Evolutionary conservation across 2,797 vertebrate genomes (phyloP).

Genomic region (Rhabdophis nuchalis): DNA sequence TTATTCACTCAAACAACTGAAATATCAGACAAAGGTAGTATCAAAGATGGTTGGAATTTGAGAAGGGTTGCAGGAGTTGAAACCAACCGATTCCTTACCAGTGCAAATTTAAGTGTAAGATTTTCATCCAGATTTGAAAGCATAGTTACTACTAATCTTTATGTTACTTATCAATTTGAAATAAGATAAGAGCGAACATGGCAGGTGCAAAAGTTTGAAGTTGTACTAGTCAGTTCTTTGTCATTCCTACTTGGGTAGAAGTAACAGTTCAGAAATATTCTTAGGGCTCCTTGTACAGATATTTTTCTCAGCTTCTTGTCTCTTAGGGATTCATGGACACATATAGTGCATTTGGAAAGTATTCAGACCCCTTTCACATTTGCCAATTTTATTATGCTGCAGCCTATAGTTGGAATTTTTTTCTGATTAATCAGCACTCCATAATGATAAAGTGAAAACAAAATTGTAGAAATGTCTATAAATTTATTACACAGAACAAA

Average conservation of each 20-base stretch:
- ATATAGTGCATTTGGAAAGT: background rate
- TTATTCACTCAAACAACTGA: background rate
- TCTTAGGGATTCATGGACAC: background rate
- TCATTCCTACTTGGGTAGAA: background rate
- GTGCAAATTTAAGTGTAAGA: background rate
- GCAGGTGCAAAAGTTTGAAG: background rate
- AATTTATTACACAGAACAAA: background rate
- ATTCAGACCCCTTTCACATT: background rate
- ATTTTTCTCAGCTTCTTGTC: background rate
- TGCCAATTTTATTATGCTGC: background rate
- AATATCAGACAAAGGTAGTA: background rate
- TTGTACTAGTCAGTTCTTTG: background rate
- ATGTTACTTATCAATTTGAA: background rate
- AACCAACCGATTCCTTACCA: background rate
- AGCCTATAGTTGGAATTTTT: background rate
- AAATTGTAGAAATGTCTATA: too few relatives aligned
- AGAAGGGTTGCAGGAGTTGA: background rate
- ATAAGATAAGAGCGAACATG: background rate
- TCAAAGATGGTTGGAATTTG: background rate
- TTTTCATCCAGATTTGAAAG: background rate
- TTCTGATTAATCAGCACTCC: background rate
- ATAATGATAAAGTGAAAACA: background rate
- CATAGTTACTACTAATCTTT: background rate
- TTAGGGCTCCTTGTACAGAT: background rate
- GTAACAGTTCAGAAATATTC: background rate